These are phyloP conservation scores for Pipra filicauda DNA, from an alignment of 2,113 vertebrate genomes.

Conservation along the genomic window DNA sequence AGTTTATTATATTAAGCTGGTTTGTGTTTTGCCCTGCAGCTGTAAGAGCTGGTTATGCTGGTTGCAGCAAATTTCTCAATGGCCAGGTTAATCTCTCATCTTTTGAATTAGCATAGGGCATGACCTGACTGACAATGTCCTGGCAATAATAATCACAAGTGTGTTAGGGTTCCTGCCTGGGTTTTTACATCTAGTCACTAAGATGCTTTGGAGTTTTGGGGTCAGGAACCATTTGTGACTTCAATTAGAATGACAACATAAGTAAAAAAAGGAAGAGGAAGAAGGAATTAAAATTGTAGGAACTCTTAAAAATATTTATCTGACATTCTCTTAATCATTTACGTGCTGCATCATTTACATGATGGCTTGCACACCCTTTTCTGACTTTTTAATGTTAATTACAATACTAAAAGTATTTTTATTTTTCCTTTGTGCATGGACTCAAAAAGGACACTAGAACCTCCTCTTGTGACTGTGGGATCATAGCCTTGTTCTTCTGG, in stretches of 20 bases:
- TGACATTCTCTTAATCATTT: neutral
- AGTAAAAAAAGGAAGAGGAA: neutral
- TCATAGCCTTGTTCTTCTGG: neutral
- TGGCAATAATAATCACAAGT: neutral
- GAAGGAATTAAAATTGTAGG: neutral
- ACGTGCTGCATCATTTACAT: neutral
- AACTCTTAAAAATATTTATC: neutral
- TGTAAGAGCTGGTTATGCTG: neutral
- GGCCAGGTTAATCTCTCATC: neutral
- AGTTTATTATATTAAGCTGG: neutral
- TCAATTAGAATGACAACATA: neutral
- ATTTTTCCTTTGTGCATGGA: neutral
- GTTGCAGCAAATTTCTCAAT: neutral
- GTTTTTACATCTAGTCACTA: neutral
- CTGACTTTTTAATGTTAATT: neutral
- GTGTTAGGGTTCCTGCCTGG: fast-evolving
- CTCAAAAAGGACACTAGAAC: neutral
- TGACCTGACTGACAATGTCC: neutral
- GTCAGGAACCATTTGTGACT: neutral
- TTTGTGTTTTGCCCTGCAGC: neutral
- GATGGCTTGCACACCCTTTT: neutral
- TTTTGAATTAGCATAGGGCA: neutral
- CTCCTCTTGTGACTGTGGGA: neutral
- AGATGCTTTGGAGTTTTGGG: neutral
- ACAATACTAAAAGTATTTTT: neutral